phyloP scores from a whole-genome alignment of 2,888 invertebrate genomes.

The Deroplatys truncata region DNA sequence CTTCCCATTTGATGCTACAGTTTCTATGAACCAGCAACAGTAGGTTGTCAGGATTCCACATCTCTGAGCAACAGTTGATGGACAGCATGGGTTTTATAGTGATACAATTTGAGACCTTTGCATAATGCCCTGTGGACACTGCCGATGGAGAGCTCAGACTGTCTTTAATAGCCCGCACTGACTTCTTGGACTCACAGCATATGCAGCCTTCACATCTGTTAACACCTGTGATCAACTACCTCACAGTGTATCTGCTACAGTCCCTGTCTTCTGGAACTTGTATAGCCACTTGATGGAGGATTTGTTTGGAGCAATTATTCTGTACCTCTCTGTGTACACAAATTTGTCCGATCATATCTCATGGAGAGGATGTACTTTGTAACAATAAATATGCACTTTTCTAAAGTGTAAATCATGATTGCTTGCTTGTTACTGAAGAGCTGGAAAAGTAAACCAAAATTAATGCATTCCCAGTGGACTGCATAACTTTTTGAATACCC shows the following conservation, averaged over 20 bases:
- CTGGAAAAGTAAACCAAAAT: neutral
- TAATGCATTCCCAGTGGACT: too few species aligned
- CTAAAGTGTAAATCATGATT: neutral
- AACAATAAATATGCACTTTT: neutral
- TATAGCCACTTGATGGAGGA: neutral
- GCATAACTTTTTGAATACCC: too few species aligned
- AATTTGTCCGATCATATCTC: neutral
- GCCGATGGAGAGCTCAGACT: neutral
- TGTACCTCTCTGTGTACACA: neutral
- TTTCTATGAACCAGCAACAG: neutral
- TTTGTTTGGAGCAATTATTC: constrained; percentile 3
- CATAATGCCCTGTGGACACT: neutral
- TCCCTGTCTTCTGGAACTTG: neutral
- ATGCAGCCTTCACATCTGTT: neutral
- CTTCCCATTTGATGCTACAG: neutral
- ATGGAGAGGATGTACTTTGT: neutral
- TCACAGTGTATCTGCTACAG: neutral
- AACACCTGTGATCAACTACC: neutral
- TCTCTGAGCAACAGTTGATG: constrained; percentile 5
- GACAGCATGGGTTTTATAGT: neutral
- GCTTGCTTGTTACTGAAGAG: neutral
- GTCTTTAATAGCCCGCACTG: neutral
- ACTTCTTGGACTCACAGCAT: neutral
- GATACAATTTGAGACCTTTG: neutral
- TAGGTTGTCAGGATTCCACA: neutral